Conservation (phyloP, 1,140 invertebrate species). For the Drosophila repletoides region DNA sequence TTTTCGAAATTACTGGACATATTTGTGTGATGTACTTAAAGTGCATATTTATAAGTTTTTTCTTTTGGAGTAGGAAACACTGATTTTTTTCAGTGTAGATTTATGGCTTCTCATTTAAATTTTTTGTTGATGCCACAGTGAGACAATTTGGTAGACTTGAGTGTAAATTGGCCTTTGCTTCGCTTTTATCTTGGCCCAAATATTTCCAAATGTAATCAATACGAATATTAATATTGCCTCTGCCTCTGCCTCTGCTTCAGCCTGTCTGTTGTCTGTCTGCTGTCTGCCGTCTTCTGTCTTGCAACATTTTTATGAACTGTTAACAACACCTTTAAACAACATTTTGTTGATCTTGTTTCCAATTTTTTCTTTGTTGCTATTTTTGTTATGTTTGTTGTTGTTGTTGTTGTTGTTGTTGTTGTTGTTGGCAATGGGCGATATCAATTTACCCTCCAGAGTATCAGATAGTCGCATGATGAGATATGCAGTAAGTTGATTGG, state of each 20-base stretch:
- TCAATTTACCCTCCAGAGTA: conserved; percentile 6
- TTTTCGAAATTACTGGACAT: too few relatives aligned
- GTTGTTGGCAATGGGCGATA: conserved; percentile 21
- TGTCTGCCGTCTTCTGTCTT: too few relatives aligned
- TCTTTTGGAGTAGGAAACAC: too few relatives aligned
- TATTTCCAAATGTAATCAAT: conserved; percentile 40
- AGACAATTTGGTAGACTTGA: conserved; percentile 44
- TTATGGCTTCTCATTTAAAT: conserved; percentile 31
- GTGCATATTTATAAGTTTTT: too few relatives aligned
- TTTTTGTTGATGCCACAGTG: conserved; percentile 21
- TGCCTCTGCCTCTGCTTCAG: too few relatives aligned
- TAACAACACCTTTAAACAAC: conserved; percentile 44
- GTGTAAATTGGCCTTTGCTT: conserved; percentile 55
- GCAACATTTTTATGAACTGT: conserved; percentile 34
- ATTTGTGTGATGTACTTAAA: too few relatives aligned
- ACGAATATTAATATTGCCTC: too few relatives aligned
- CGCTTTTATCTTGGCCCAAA: conserved; percentile 46
- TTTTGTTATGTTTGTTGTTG: conserved; percentile 6
- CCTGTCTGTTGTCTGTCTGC: too few relatives aligned
- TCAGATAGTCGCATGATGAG: too few relatives aligned
- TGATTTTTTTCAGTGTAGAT: too few relatives aligned
- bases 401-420: not conserved
- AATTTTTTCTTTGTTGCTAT: not conserved
- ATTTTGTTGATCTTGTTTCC: conserved; percentile 22
- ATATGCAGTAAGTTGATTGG: conserved; percentile 8